Conservation (phyloP, 2,888 invertebrate genomes). For the Agrochola lota region DNA sequence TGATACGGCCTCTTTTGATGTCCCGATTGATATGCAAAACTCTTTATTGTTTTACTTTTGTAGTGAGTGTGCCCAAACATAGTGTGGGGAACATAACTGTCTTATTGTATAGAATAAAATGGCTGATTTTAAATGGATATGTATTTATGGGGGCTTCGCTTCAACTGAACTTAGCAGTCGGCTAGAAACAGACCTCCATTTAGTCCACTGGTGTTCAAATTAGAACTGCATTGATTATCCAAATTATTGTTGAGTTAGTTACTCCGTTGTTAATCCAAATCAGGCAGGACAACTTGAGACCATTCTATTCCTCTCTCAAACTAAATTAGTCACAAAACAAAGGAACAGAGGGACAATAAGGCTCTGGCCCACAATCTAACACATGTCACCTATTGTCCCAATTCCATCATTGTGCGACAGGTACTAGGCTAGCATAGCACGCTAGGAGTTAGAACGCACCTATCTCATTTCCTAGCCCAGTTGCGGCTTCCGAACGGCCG, state of each 20-base stretch:
- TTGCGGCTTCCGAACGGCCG: conserved; percentile 88
- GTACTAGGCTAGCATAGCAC: conserved; percentile 73
- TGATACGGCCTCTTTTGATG: conserved; percentile 85
- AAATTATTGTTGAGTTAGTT: neutral
- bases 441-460: conserved; percentile 84
- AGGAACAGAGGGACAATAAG: conserved; percentile 54
- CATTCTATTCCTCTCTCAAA: conserved; percentile 17
- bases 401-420: conserved; percentile 67
- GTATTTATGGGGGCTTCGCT: conserved; percentile 27
- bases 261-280: neutral
- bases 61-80: conserved; percentile 63
- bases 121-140: conserved; percentile 38
- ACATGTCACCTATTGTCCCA: conserved; percentile 66
- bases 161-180: neutral
- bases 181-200: conserved; percentile 11
- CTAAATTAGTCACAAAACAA: conserved; percentile 64
- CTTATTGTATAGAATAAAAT: conserved; percentile 57
- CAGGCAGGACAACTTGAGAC: neutral
- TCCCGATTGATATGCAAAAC: conserved; percentile 87
- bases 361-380: conserved; percentile 48
- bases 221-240: neutral
- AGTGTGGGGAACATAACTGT: conserved; percentile 50
- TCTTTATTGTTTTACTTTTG: conserved; percentile 79
- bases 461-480: conserved; percentile 91
- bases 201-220: neutral